phyloP scores from a whole-genome alignment of 2,888 invertebrate genomes.

The Meta bourneti region DNA sequence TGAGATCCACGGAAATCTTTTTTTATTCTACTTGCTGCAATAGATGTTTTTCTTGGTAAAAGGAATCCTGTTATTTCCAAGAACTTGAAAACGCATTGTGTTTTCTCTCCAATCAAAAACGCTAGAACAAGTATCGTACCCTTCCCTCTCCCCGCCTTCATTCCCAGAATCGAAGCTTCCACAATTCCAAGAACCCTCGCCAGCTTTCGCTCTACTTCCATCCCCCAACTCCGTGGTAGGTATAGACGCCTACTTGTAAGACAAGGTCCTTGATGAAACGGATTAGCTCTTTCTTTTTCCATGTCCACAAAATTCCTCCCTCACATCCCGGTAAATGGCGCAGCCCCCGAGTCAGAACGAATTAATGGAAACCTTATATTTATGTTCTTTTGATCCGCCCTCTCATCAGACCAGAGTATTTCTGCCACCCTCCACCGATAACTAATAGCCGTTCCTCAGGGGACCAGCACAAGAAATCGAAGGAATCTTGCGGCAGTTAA shows the following conservation, averaged over 20 bases:
- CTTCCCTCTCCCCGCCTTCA: background rate
- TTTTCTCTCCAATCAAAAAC: no score
- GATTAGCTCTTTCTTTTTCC: background rate
- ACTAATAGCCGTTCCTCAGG: background rate
- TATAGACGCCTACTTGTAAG: background rate
- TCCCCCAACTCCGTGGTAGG: background rate
- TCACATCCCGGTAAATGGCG: background rate
- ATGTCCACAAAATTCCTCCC: background rate
- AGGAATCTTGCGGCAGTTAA: background rate
- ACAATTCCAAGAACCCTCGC: no score
- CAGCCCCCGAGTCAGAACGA: constrained; percentile 2
- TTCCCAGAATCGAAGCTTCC: background rate
- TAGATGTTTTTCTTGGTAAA: no score
- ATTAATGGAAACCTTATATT: constrained; percentile 55
- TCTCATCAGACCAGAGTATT: constrained; percentile 19
- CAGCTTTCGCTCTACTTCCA: background rate
- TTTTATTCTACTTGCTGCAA: no score
- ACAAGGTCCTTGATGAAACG: background rate
- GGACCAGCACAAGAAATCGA: background rate
- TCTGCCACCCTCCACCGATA: background rate
- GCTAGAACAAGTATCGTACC: background rate
- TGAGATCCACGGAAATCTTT: no score
- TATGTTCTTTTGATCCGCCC: constrained; percentile 36
- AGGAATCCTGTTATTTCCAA: no score
- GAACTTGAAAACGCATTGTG: no score